Conservation (phyloP, 92 coral and sea anemone genomes). For the Epizoanthus illoricatus region DNA sequence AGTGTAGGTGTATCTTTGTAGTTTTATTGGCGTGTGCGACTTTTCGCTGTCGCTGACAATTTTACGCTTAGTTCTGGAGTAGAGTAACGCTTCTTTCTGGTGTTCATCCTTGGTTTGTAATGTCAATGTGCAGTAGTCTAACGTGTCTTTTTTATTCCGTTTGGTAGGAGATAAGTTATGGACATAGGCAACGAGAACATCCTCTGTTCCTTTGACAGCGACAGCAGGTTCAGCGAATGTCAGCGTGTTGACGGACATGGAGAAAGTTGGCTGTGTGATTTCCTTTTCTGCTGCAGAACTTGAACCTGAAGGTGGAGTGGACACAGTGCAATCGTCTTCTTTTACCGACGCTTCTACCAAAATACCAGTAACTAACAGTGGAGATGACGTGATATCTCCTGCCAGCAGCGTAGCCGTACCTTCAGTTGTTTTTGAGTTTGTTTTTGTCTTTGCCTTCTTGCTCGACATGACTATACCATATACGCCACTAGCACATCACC, state of each 20-base stretch:
- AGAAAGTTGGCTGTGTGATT: conserved; percentile 8
- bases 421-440: conserved; percentile 13
- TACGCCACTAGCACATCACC: too few species aligned
- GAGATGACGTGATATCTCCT: conserved; percentile 6
- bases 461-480: too few species aligned
- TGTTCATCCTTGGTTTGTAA: not conserved
- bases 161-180: not conserved
- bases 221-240: not conserved
- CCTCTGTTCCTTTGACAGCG: not conserved
- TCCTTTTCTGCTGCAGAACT: conserved; percentile 15
- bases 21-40: conserved; percentile 44
- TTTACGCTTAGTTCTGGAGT: conserved; percentile 42
- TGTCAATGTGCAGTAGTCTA: conserved; percentile 8
- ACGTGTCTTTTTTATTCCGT: not conserved
- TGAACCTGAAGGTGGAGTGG: conserved; percentile 25
- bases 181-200: not conserved
- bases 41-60: conserved; percentile 39
- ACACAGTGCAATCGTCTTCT: conserved; percentile 21
- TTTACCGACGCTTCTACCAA: conserved; percentile 5
- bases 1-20: conserved; percentile 43
- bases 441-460: conserved; percentile 10
- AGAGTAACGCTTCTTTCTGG: not conserved
- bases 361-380: not conserved
- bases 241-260: not conserved
- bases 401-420: conserved; percentile 18